Base-by-base conservation (phyloP, 2,797 vertebrate genomes). In the Morus bassanus region DNA sequence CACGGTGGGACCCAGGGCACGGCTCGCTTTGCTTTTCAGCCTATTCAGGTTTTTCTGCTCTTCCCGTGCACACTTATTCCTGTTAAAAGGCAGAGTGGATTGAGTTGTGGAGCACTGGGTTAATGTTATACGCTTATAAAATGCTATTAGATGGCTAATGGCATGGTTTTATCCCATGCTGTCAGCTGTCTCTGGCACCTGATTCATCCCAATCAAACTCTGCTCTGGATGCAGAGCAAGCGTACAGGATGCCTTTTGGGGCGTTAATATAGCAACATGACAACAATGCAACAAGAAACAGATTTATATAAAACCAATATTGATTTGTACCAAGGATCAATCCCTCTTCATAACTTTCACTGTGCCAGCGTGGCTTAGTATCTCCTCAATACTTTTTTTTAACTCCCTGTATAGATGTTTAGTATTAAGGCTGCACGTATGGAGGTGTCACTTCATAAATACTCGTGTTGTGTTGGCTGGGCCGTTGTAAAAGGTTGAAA, bases 251-350 rank as follows among this genome's bases (percentile, higher is more conserved):
- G 18, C 10, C 39, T 89, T 81, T 89, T 2, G 5, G 86, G 84
- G 57, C 5, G 30, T 85, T 91, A 81, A 76, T 46, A 41, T 6
- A 76, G 75, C 31, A 68, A 43, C 70, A 83, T 68, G 86, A 9
- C 39, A 57, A 35, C 57, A 39, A 33, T 73, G 80, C 86, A 30
- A 9, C 30, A 2, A 57, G 82, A 33, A 94, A 48, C 21, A 46
- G 70, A 74, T 85, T 95, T 85, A 57, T 94, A 82, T 91, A 21
- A 93, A 87, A 88, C 57, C 73, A 61, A 43, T 96, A 95, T 94
- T 95, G 96, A 97, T 97, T 95, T 73, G 91, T 81, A 85, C 88
- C 64, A 43, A 64, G 77, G 92, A 97, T 97, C 96, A 80, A 68
- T 97, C 97, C 88, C 85, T 33, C 77, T 93, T 96, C 91, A 78